Conservation (phyloP, 2,797 vertebrate species). For the Paguma larvata region DNA sequence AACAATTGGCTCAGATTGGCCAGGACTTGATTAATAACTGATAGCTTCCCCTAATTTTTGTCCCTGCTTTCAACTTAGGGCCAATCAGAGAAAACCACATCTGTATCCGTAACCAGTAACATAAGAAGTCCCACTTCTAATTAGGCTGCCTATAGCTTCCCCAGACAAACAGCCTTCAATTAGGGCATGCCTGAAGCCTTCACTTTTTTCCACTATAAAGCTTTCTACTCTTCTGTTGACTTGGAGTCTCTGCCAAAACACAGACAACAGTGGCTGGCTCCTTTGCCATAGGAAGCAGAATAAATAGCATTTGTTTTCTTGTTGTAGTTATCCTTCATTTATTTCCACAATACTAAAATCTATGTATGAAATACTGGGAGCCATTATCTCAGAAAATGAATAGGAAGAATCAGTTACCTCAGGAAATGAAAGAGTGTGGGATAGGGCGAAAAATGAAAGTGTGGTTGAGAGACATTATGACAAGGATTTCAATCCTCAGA, state of each 20-base stretch:
- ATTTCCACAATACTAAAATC: background rate
- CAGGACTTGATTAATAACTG: background rate
- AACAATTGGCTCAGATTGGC: background rate
- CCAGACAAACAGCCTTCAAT: background rate
- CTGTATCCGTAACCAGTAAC: background rate
- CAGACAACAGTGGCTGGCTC: background rate
- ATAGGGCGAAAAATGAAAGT: background rate
- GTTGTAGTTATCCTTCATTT: background rate
- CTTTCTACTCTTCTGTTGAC: background rate
- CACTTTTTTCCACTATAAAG: background rate
- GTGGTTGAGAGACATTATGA: background rate
- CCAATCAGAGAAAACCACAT: background rate
- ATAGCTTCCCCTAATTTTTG: background rate
- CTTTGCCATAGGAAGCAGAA: background rate
- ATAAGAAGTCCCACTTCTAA: background rate
- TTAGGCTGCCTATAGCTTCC: background rate
- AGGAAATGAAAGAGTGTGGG: background rate
- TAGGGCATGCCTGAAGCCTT: background rate
- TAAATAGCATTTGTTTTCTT: background rate
- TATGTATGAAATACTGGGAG: background rate
- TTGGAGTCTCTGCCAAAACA: background rate
- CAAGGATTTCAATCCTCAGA: background rate
- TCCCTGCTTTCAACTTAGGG: background rate
- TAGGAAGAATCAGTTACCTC: background rate
- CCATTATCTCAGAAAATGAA: background rate